Evolutionary conservation across 2,797 vertebrate species (phyloP).

Genomic region (Mycteria americana): DNA sequence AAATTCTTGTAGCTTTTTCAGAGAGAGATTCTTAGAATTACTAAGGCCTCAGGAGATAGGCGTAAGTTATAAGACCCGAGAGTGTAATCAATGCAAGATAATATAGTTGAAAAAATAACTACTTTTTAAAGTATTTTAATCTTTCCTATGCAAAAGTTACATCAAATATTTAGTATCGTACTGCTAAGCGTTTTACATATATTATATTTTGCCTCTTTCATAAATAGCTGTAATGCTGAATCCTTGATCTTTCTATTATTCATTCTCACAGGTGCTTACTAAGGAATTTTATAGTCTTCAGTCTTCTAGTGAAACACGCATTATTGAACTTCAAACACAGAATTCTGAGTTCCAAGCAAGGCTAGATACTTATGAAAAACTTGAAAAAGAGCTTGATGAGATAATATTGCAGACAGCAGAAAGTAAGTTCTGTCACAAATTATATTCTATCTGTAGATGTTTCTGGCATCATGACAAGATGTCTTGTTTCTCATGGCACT

Average conservation of each 20-base stretch:
- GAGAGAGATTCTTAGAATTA: background rate
- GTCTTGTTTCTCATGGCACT: background rate
- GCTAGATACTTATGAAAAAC: constrained; percentile 89
- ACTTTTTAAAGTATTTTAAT: background rate
- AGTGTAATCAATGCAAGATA: background rate
- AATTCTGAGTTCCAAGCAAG: constrained; percentile 87
- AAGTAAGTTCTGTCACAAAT: constrained; percentile 78
- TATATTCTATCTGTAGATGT: background rate
- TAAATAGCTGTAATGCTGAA: background rate
- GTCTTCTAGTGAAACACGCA: constrained; percentile 87
- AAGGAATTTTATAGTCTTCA: constrained; percentile 97
- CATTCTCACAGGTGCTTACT: constrained; percentile 86
- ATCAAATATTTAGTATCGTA: background rate
- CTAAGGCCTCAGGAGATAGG: background rate
- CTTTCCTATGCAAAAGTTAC: background rate
- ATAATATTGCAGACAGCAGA: constrained; percentile 96
- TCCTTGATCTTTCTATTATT: constrained; percentile 12
- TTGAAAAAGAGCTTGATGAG: constrained; percentile 94
- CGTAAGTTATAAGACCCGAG: background rate
- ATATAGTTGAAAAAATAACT: background rate
- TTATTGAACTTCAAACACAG: constrained; percentile 87
- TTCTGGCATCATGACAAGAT: background rate
- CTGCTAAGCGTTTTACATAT: background rate
- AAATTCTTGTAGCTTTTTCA: background rate
- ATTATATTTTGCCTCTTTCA: background rate